Base-by-base conservation (phyloP, 35 echinoderm and acorn worm species). In the Ophiothrix spiculata region DNA sequence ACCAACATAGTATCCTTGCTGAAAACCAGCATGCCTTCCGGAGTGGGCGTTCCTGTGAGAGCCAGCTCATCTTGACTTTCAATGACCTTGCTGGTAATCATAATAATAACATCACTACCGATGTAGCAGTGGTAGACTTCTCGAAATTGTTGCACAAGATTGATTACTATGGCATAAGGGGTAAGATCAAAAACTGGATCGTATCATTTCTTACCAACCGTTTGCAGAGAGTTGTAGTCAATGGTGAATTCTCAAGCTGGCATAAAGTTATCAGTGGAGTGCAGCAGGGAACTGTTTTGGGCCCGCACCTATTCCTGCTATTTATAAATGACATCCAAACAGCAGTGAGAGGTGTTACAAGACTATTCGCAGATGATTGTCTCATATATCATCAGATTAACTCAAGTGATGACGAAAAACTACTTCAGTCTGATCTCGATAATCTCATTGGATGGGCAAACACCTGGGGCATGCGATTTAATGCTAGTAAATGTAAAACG, bases 61-160 rank as follows among this genome's bases (percentile, higher is more conserved):
- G 42, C 19, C 77, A 88, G 64, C 86, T 81, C 39, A 81, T 88
- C 1, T 25, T 73, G 77, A 81, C 86, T 37, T 40, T 81, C 39
- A 35, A 88, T 81, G 86, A 88, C 49, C 78, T 80, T 25, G 77
- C 78, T 8, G 0, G 15, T 1, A 80, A 81, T 34, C 41, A 82
- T n/a, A 75, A 88, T n/a, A 37, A 33, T 56, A 39, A 39, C 32
- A 90, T n/a, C 1, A 77, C 46, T 1, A 90, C 81, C 2, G 80
- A 84, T 76, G n/a, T 84, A 75, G 36, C 80, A 32, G 80, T 69
- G 0, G 33, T 84, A 37, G 88, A 90, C 45, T 90, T 90, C 74
- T 77, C 80, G 46, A 83, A 73, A 34, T 42, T 89, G 39, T 46
- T 89, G 37, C 78, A 64, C 3, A 89, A 89, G 39, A 37, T 89